phyloP scores from a whole-genome alignment of 2,888 invertebrate species.

The Clivina fossor region DNA sequence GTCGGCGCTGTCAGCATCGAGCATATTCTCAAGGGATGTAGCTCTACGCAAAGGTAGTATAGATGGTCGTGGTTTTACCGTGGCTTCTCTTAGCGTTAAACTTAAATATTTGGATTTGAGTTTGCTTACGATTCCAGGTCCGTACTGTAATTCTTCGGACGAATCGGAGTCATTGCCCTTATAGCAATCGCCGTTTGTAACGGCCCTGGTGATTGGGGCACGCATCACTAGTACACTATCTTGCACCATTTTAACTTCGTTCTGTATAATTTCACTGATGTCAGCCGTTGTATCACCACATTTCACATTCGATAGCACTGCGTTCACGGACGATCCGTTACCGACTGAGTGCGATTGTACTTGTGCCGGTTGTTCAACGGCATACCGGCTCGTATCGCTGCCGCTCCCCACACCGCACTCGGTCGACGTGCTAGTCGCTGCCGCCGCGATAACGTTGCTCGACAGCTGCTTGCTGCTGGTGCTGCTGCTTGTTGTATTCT shows the following conservation, averaged over 20 bases:
- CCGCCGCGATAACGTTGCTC: too few relatives aligned
- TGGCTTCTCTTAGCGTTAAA: constrained; percentile 76
- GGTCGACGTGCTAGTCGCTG: constrained; percentile 30
- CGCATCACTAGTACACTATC: constrained; percentile 50
- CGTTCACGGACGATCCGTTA: not conserved
- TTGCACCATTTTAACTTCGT: constrained; percentile 55
- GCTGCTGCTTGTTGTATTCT: constrained; percentile 33
- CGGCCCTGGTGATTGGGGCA: constrained; percentile 43
- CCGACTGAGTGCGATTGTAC: constrained; percentile 11
- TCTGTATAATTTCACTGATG: not conserved
- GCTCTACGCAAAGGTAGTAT: constrained; percentile 74
- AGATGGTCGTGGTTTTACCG: constrained; percentile 64
- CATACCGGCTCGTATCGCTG: not conserved
- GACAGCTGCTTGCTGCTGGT: too few relatives aligned
- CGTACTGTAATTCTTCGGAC: constrained; percentile 82
- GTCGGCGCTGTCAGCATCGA: constrained; percentile 65
- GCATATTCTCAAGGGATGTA: constrained; percentile 79
- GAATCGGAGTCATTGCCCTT: constrained; percentile 58
- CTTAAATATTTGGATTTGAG: constrained; percentile 85
- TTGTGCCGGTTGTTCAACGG: constrained; percentile 20
- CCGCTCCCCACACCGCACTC: constrained; percentile 42
- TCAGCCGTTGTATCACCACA: not conserved
- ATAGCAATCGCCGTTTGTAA: constrained; percentile 38
- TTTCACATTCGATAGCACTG: constrained; percentile 1
- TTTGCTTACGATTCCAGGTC: constrained; percentile 88